Base-by-base conservation (phyloP, 2,797 vertebrate genomes). In the Discoglossus pictus region DNA sequence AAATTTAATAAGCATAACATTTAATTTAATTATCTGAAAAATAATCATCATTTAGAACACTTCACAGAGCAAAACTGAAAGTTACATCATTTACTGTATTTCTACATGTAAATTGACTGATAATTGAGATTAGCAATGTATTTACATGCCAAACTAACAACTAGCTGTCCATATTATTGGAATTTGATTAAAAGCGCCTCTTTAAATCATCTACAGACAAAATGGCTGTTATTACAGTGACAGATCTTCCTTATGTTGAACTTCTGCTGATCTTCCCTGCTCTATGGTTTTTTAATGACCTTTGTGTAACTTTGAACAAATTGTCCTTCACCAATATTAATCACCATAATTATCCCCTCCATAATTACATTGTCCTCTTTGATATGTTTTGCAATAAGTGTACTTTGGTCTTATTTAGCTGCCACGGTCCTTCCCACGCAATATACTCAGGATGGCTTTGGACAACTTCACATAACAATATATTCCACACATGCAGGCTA, bases 401-500 rank as follows among this genome's bases (percentile, higher is more conserved):
- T 44, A 25, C 38, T 12, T 54, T 34, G 7, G 25, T 8, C 17
- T 31, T 51, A 31, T 51, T 51, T 54, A 31, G 40, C 27, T 55
- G 51, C 36, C n/a, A 27, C 17, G 39, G 23, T 36, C 47, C 31
- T 65, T 65, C 42, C 40, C 51, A 65, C 40, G 18, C 50, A 44
- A 10, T 42, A 44, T 36, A 9, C 55, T 54, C 18, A 65, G 21
- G 48, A 54, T 13, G 43, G 24, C 20, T 17, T 43, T 10, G 34
- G 27, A 55, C 51, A 55, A 25, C 52, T 54, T 35, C 54, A 54
- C 18, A 48, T 20, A 18, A 53, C 24, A 64, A 63, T 43, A 52
- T 46, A 16, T 44, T 54, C 38, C 31, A 65, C 53, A 58, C 43
- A 58, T 40, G 34, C 23, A 40, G 44, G 15, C 43, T 66, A 50